Conservation (phyloP, 2,888 invertebrate species). For the Dynastes grantii region DNA sequence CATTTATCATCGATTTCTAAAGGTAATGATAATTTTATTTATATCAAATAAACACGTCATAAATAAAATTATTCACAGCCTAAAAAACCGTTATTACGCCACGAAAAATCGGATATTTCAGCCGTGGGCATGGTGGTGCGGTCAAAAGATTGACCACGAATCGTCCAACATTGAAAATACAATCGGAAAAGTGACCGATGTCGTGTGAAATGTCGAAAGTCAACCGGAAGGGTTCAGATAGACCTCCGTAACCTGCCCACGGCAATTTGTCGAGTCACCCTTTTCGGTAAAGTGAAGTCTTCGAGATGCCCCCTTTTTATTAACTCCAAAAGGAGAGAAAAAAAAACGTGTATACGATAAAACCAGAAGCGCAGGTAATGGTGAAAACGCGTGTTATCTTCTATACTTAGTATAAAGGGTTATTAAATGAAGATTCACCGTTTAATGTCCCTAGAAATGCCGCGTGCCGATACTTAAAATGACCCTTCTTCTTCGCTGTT, state of each 20-base stretch:
- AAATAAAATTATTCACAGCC: conserved; percentile 38
- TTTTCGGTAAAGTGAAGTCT: conserved; percentile 11
- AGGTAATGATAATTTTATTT: neutral
- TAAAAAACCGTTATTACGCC: conserved; percentile 54
- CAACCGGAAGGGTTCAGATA: conserved; percentile 56
- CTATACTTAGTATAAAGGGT: conserved; percentile 54
- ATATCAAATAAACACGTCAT: conserved; percentile 1
- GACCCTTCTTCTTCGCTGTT: conserved; percentile 50
- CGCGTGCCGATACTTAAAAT: conserved; percentile 56
- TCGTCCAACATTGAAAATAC: neutral
- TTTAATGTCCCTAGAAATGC: conserved; percentile 56
- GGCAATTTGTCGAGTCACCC: neutral
- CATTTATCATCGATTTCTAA: too few species aligned
- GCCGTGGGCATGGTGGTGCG: conserved; percentile 4
- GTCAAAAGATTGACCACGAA: conserved; percentile 33
- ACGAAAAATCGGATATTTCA: neutral
- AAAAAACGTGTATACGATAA: neutral
- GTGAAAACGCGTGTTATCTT: conserved; percentile 58
- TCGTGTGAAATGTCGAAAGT: conserved; percentile 58
- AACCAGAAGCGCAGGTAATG: conserved; percentile 58
- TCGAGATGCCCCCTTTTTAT: conserved; percentile 32
- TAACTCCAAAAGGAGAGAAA: conserved; percentile 39
- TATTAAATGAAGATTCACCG: conserved; percentile 65
- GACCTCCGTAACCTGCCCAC: conserved; percentile 4
- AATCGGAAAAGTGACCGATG: conserved; percentile 56